phyloP scores from a whole-genome alignment of 2,113 vertebrate species.

The Megalops atlanticus region DNA sequence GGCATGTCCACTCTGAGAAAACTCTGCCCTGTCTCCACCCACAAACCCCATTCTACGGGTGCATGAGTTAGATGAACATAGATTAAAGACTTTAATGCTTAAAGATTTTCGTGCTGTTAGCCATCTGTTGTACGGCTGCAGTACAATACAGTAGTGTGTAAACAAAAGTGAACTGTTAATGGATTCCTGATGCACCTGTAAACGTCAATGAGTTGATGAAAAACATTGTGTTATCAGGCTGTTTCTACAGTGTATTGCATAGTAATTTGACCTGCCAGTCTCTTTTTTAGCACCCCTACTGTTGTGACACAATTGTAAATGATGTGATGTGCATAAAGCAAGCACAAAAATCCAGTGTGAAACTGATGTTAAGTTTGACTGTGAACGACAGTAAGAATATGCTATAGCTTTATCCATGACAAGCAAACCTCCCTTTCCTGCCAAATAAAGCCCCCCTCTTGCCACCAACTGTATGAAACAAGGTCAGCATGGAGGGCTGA shows the following conservation, averaged over 20 bases:
- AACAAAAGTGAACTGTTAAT: no score
- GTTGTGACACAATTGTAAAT: neutral
- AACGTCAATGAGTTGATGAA: no score
- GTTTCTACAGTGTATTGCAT: neutral
- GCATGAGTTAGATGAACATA: no score
- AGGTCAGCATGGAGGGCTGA: slow-evolving; percentile 50
- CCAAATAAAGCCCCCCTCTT: neutral
- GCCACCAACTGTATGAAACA: slow-evolving; percentile 20
- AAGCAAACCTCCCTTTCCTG: neutral
- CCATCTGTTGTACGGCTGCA: no score
- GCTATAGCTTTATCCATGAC: neutral
- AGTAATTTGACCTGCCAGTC: neutral
- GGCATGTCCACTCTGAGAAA: no score
- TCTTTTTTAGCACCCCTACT: neutral
- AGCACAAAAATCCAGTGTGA: neutral
- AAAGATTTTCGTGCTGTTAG: no score
- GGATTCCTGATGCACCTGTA: no score
- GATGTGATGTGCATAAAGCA: neutral
- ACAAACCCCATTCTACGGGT: no score
- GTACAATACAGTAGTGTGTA: no score
- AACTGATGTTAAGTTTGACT: neutral
- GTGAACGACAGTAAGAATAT: neutral
- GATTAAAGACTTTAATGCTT: no score
- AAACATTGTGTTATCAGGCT: neutral
- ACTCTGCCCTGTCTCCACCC: no score